A percentile compares a stretch with the other conserved stretches of the same genome.
Evolutionary conservation across 2,888 invertebrate genomes (phyloP).

Genomic region (Laspeyria flexula): DNA sequence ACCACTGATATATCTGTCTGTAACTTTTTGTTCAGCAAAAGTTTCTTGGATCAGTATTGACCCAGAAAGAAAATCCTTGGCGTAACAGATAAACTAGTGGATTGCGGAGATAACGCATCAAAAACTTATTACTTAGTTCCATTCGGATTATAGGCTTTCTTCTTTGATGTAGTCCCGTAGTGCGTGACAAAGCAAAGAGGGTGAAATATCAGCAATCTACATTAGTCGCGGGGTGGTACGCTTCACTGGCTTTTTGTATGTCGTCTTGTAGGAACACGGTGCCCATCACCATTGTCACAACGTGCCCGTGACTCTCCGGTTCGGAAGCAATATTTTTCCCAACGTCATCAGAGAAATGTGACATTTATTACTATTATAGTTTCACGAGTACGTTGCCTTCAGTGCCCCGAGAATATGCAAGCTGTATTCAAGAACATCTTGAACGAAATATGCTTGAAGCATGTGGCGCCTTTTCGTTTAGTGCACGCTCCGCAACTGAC

Average conservation of each 20-base stretch:
- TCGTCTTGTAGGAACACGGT: conserved; percentile 34
- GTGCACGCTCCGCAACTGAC: conserved; percentile 26
- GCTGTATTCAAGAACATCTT: conserved; percentile 34
- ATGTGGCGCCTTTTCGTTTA: conserved; percentile 35
- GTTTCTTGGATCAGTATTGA: conserved; percentile 29
- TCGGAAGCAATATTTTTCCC: conserved; percentile 28
- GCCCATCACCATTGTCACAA: conserved; percentile 30
- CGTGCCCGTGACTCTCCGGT: conserved; percentile 30
- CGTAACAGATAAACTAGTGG: conserved; percentile 42
- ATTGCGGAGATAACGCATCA: conserved; percentile 53
- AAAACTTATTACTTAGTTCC: conserved; percentile 64
- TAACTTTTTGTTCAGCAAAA: conserved; percentile 30
- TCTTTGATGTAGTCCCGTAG: conserved; percentile 58
- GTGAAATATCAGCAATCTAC: conserved; percentile 50
- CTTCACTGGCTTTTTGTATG: conserved; percentile 20
- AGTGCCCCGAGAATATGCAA: conserved; percentile 41
- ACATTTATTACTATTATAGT: conserved; percentile 50
- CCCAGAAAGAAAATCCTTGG: conserved; percentile 34
- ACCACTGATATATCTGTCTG: conserved; percentile 18
- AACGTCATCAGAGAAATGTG: conserved; percentile 38
- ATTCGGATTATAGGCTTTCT: conserved; percentile 54
- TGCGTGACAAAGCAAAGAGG: conserved; percentile 52
- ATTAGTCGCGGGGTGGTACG: conserved; percentile 33
- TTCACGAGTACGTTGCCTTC: conserved; percentile 24
- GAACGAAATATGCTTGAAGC: conserved; percentile 35